A percentile compares a stretch with the other conserved stretches of the same genome.
These are phyloP conservation scores for Leptopilina drosophilae DNA, from an alignment of 2,888 invertebrate species.

Conservation along the genomic window DNA sequence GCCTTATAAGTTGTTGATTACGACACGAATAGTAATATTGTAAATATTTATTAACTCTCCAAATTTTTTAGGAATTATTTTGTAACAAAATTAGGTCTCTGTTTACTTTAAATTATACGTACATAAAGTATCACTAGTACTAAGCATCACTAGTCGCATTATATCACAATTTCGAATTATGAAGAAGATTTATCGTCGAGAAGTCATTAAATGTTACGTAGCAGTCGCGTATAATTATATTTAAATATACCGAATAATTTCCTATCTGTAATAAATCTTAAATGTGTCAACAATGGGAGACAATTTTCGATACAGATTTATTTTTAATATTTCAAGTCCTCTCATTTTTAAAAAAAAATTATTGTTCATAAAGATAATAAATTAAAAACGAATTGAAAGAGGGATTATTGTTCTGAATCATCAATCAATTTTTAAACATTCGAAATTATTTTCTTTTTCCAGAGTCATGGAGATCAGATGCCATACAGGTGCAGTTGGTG, in stretches of 20 bases:
- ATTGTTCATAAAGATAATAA: neutral
- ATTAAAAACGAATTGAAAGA: neutral
- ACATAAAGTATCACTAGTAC: too few species aligned
- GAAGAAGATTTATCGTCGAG: conserved; percentile 5
- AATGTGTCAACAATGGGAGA: too few species aligned
- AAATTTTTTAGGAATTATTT: neutral
- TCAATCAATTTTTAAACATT: neutral
- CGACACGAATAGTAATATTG: too few species aligned
- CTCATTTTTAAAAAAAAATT: too few species aligned
- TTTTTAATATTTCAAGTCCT: too few species aligned
- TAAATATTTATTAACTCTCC: too few species aligned
- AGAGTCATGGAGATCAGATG: conserved; percentile 95
- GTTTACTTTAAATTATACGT: too few species aligned
- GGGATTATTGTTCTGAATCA: neutral
- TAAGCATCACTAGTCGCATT: too few species aligned
- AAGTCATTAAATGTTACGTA: conserved; percentile 11
- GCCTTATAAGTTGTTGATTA: neutral
- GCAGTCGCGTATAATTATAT: neutral
- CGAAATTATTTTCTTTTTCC: conserved; percentile 68
- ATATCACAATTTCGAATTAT: neutral
- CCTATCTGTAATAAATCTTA: neutral
- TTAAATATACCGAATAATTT: conserved; percentile 1
- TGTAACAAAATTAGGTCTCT: too few species aligned
- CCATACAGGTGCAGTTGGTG: conserved; percentile 96
- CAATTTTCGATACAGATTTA: too few species aligned